phyloP scores from a whole-genome alignment of 64 coral and sea anemone genomes.

The Porites lutea region DNA sequence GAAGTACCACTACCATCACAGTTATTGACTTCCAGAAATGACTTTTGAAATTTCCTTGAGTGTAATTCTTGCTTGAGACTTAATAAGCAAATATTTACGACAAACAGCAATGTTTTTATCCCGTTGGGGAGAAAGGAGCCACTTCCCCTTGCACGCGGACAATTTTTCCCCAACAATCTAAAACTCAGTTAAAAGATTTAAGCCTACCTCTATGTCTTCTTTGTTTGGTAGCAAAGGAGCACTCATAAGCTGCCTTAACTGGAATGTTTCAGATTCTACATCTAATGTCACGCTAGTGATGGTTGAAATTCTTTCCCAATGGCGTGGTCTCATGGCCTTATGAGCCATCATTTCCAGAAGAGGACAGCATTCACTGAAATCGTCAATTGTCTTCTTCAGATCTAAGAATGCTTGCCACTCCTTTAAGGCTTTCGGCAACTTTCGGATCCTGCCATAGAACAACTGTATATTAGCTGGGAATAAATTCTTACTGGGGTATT shows the following conservation, averaged over 20 bases:
- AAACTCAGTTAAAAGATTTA: neutral
- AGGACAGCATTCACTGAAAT: constrained; percentile 99
- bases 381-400: constrained; percentile 98
- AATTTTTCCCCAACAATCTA: too few species aligned
- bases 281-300: constrained; percentile 83
- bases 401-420: constrained; percentile 99
- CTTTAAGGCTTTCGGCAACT: constrained; percentile 95
- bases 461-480: too few species aligned
- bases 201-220: constrained; percentile 95
- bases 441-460: constrained; percentile 80
- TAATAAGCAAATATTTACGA: too few species aligned
- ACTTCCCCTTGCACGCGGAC: too few species aligned
- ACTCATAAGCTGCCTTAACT: constrained; percentile 95
- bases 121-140: too few species aligned
- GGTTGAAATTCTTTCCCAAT: constrained; percentile 98
- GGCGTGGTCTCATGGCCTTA: constrained; percentile 95
- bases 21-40: too few species aligned
- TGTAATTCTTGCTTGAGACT: too few species aligned
- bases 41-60: too few species aligned
- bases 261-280: constrained; percentile 96
- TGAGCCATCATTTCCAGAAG: constrained; percentile 99
- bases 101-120: too few species aligned
- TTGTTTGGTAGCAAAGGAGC: constrained; percentile 96
- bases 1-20: too few species aligned
- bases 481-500: neutral